Base-by-base conservation (phyloP, 1,140 invertebrate genomes). In the Papilio polytes region DNA sequence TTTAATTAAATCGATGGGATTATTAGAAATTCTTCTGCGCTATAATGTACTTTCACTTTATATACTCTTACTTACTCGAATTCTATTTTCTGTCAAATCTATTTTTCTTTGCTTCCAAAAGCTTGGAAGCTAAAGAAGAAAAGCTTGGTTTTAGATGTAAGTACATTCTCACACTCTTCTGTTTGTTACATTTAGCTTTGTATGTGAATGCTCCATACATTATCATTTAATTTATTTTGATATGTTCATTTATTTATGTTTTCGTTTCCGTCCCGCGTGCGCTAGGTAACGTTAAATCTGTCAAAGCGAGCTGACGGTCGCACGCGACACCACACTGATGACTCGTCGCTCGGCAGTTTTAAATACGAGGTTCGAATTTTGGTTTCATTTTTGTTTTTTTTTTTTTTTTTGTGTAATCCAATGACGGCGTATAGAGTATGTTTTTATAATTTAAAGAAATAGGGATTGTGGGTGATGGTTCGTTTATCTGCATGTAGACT, bases 261-360 rank as follows among this genome's bases (percentile, higher is more conserved):
- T 78, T 44, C 31, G 56, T 74, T 78, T 36, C 56, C 76, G 36
- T 20, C 10, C 26, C 44, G 10, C 56, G 56, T 72, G 31, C 31
- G 81, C 82, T 91, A 94, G 93, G 92, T 94, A 15, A 91, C 91
- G 74, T 86, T 94, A 83, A 91, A 96, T 79, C 83, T 96, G 88
- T 93, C 95, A 80, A 95, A 94, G 85, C 93, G 95, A 81, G 91
- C 91, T 76, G 94, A 95, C 82, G 91, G 92, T 31, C 95, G 96
- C 82, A 96, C 93, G 80, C 95, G 96, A 78, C 96, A 96, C 85
- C 96, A 96, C 85, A 97, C 97, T 3, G 97, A 97, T 90, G 97
- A 97, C 85, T 97, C 96, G 80, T 97, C 96, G 80, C 92, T 97
- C 82, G 96, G 96, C 88, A 97, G 96, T 92, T 97, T 96, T 86